Conservation (phyloP, 2,113 vertebrate species). For the Proteles cristata region DNA sequence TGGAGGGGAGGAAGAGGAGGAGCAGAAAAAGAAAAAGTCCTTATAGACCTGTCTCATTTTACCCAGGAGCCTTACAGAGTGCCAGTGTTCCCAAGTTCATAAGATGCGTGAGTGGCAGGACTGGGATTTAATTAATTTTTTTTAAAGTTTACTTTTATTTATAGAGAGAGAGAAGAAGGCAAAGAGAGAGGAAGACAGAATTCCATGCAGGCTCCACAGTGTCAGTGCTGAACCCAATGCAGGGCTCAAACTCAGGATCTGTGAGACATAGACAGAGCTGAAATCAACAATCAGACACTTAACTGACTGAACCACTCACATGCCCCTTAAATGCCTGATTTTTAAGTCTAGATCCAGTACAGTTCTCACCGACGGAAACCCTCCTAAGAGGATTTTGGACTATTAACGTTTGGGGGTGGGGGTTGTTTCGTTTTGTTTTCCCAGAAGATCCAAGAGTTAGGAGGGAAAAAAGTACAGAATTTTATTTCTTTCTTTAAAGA, state of each 20-base stretch:
- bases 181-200: no score
- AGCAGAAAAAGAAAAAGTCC: neutral
- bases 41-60: neutral
- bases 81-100: neutral
- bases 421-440: neutral
- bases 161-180: no score
- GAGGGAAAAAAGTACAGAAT: neutral
- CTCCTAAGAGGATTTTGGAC: neutral
- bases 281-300: no score
- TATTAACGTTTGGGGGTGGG: neutral
- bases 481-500: neutral
- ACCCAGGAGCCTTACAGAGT: neutral
- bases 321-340: neutral
- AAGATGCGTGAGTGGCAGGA: neutral
- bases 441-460: neutral
- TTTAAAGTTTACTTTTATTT: no score
- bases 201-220: no score
- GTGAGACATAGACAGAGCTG: no score
- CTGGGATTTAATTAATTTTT: no score
- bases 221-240: no score
- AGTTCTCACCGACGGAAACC: neutral
- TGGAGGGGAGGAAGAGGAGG: no score
- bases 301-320: no score
- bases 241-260: no score
- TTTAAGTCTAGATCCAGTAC: neutral